Base-by-base conservation (phyloP, 2,797 vertebrate genomes). In the Gadopsis bispinosus region DNA sequence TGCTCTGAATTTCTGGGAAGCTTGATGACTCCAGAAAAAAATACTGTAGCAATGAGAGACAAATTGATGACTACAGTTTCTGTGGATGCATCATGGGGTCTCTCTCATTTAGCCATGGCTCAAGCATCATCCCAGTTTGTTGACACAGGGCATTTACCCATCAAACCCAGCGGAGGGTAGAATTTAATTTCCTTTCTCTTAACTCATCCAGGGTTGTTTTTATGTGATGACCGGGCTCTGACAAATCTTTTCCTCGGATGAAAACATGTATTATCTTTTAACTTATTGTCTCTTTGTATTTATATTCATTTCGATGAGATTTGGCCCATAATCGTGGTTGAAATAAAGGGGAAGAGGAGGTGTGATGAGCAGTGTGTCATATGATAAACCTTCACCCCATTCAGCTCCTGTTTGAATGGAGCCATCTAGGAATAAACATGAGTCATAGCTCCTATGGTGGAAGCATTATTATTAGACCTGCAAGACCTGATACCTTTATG, bases 341-440 rank as follows among this genome's bases (percentile, higher is more conserved):
- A 16, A 55, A 41, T 48, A 53, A 78, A 61, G 62, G 35, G 65
- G 66, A 69, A 77, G 68, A 84, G 77, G 79, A 79, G 68, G 73
- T 81, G 79, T 76, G 80, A 69, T 81, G 56, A 83, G 63, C 69
- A 39, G 31, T 54, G 79, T 78, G 82, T 78, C 76, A 86, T 69
- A 64, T 68, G 72, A 78, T 78, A 78, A 87, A 87, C 70, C 68
- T 71, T 88, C 68, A 80, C 41, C 58, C 65, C 41, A 65, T 83
- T 82, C 66, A 73, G 69, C 69, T 84, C 33, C 48, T 73, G 48
- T 79, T 82, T 37, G 69, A 80, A 84, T 73, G 4, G 74, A 83
- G 22, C 82, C 83, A 80, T 84, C 69, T 75, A 47, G 68, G 55
- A 85, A 64, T 29, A 69, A 79, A 81, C 60, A 61, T 88, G 81